phyloP scores from a whole-genome alignment of 2,113 vertebrate genomes.

The Furnarius figulus region DNA sequence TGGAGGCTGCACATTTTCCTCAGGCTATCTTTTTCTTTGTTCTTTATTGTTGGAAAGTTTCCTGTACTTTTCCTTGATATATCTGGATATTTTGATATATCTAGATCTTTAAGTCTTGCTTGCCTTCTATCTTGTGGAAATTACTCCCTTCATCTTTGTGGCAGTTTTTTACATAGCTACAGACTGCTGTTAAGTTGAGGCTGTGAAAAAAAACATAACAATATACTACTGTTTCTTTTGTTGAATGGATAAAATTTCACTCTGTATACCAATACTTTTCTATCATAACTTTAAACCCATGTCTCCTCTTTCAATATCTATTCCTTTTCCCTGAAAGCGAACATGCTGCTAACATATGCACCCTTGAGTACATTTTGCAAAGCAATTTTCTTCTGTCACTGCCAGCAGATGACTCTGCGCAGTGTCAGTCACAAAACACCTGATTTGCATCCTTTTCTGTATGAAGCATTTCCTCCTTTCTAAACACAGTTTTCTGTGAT shows the following conservation, averaged over 20 bases:
- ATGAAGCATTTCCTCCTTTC: not conserved
- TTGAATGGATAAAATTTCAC: not conserved
- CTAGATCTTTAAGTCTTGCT: not conserved
- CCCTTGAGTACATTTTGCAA: not conserved
- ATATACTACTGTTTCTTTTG: not conserved
- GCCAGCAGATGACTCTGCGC: not conserved
- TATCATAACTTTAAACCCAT: not conserved
- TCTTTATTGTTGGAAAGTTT: not conserved
- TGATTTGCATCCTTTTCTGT: not conserved
- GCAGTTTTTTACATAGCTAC: not conserved
- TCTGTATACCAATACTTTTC: not conserved
- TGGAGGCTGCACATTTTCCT: not conserved
- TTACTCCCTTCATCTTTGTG: not conserved
- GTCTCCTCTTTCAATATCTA: not conserved
- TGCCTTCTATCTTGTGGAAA: not conserved
- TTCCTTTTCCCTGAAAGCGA: not conserved
- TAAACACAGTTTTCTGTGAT: not conserved
- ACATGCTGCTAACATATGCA: not conserved
- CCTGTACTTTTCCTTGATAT: not conserved
- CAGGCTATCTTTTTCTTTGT: not conserved
- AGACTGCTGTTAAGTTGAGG: not conserved
- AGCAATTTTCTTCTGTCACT: conserved; percentile 17
- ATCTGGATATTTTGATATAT: not conserved
- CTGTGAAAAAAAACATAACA: not conserved
- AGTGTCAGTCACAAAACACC: not conserved